Base-by-base conservation (phyloP, 2,113 vertebrate genomes). In the Osmerus eperlanus region DNA sequence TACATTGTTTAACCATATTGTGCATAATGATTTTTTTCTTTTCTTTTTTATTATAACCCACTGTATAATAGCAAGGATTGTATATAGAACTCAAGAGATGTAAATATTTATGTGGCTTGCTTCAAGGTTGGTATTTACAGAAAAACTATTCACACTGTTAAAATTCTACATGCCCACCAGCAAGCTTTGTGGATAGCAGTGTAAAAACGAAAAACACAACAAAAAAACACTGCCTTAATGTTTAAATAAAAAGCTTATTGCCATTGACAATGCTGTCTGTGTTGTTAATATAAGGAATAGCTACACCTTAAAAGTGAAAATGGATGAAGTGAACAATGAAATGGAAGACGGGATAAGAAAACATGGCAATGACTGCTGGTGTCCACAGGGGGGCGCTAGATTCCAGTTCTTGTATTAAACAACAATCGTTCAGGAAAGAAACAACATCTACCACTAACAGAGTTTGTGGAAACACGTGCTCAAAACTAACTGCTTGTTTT, bases 71-170 rank as follows among this genome's bases (percentile, higher is more conserved):
- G 87, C 90, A 54, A 77, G 89, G 91, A 92, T 91, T 95, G 93
- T 91, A 85, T 85, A 90, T 93, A 93, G 90, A 89, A 90, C 84
- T 87, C 88, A 83, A 88, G 85, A 84, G 92, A 91, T 95, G 94
- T 94, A 93, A 91, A 94, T 95, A 94, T 93, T 92, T 85, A 89
- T 91, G 80, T 93, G 82, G 90, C 89, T 94, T 91, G 93, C 93
- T 93, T 78, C 81, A 81, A 90, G 92, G 91, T 92, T 88, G 88
- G 90, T 92, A 77, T 87, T 73, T 85, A 84, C 8, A 75, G 87
- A 88, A 87, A 47, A 84, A 84, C 89, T 90, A 89, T 92, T 88
- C 91, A 93, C 93, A 82, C 90, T 92, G 66, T 85, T 90, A 89
- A 88, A 41, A 89, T 92, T 92, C 80, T 84, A 91, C 81, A 81